Conservation (phyloP, 1,140 invertebrate genomes). For the Adelges cooleyi region DNA sequence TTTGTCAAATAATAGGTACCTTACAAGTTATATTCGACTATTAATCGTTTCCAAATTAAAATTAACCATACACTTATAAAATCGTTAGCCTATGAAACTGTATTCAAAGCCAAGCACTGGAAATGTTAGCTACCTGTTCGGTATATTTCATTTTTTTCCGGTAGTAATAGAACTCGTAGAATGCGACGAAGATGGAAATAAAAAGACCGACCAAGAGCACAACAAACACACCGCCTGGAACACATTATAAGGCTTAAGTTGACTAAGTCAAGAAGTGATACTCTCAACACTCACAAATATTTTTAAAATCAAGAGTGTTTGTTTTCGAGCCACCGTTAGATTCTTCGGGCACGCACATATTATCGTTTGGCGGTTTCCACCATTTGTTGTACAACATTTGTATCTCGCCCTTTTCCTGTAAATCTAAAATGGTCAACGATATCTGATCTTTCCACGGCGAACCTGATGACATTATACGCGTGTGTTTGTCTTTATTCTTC, state of each 20-base stretch:
- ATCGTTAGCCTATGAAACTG: too few species aligned
- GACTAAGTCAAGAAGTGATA: neutral
- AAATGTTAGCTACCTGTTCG: too few species aligned
- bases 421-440: constrained; percentile 59
- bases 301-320: constrained; percentile 72
- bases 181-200: constrained; percentile 60
- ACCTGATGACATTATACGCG: constrained; percentile 40
- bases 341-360: constrained; percentile 51
- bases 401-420: constrained; percentile 61
- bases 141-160: constrained; percentile 53
- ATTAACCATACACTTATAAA: too few species aligned
- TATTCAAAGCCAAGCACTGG: too few species aligned
- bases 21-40: too few species aligned
- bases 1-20: too few species aligned
- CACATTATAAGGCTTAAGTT: neutral
- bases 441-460: constrained; percentile 65
- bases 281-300: constrained; percentile 50
- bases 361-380: constrained; percentile 58
- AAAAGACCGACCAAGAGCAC: constrained; percentile 67
- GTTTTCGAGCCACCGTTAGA: constrained; percentile 62
- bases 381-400: constrained; percentile 61
- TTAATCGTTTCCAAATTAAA: too few species aligned
- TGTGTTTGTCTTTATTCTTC: neutral
- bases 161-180: constrained; percentile 73
- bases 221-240: constrained; percentile 77